Evolutionary conservation across 2,888 invertebrate genomes (phyloP).

Genomic region (Drosophila limbata): DNA sequence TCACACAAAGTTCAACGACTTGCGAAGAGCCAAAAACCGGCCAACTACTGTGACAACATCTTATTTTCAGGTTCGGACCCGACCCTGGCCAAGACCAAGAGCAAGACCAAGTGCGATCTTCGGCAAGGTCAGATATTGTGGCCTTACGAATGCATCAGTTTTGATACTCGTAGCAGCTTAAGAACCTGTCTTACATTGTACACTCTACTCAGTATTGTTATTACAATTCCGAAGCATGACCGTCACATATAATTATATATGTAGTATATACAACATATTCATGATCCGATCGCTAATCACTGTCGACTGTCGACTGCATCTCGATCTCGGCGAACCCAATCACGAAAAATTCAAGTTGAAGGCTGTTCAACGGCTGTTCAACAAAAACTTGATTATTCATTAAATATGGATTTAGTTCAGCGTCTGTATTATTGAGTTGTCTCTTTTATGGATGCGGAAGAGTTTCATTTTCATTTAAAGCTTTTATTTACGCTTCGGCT

Average conservation of each 20-base stretch:
- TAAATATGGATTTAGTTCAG: slow-evolving; percentile 72
- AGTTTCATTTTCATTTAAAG: slow-evolving; percentile 20
- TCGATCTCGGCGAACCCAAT: slow-evolving; percentile 27
- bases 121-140: slow-evolving; percentile 42
- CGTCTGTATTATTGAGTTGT: slow-evolving; percentile 65
- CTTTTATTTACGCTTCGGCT: slow-evolving; percentile 1
- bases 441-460: slow-evolving; percentile 65
- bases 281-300: slow-evolving; percentile 35
- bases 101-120: slow-evolving; percentile 37
- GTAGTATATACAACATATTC: slow-evolving; percentile 16
- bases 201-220: slow-evolving; percentile 13
- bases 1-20: slow-evolving; percentile 71
- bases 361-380: slow-evolving; percentile 57
- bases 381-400: slow-evolving; percentile 43
- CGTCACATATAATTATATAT: slow-evolving; percentile 29
- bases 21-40: slow-evolving; percentile 17
- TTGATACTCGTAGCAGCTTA: slow-evolving; percentile 11
- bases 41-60: slow-evolving; percentile 24
- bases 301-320: slow-evolving; percentile 36
- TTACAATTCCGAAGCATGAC: slow-evolving; percentile 41
- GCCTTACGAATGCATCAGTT: slow-evolving; percentile 41
- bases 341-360: slow-evolving; percentile 68
- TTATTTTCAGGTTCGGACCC: slow-evolving; percentile 30
- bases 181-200: slow-evolving; percentile 48
- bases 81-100: slow-evolving; percentile 28